Evolutionary conservation across 1,140 invertebrate species (phyloP), one percentile per base, ranked within the genome.

Genomic region (Drosophila bocki): DNA sequence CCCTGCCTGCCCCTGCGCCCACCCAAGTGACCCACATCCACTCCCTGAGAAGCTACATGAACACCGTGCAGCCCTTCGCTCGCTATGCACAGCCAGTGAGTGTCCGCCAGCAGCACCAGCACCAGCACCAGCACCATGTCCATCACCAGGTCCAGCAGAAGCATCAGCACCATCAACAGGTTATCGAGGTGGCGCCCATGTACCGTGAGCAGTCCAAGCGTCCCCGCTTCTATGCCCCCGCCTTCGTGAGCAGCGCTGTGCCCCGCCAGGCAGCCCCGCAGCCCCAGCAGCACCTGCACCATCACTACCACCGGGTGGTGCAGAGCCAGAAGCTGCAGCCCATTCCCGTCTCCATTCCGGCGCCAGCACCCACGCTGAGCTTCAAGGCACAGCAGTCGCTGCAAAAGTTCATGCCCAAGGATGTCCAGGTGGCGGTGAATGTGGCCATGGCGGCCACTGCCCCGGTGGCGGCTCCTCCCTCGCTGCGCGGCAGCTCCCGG

Each of bases 351-450:
- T 63, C 60, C 19, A 54, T 63, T 0, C 48, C 37, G 3, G 50
- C 26, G 3, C 32, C 44, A 7, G 44, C 54, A 1, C 45, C 47
- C 32, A 58, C 56, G 0, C 58, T 88, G 3, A 90, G 53, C 35
- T 29, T 79, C 17, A 71, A 76, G 68, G 80, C 88, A 3, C 81
- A 88, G 57, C 84, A 91, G 32, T 80, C 88, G 32, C 62, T 91
- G 74, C 84, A 91, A 50, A 78, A 85, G 37, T 86, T 91, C 47
- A 91, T 91, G 90, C 90, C 90, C 37, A 79, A 82, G 48, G 90
- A 91, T 42, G 78, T 91, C 13, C 84, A 91, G 65, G 67, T 88
- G 85, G 84, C 86, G 35, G 85, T 90, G 22, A 90, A 91, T 65
- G 82, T 90, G 19, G 86, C 86, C n/a, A 84, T 88, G 33, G 84